These are phyloP conservation scores for Brachionus asplanchnoidis DNA, from an alignment of 1,140 invertebrate species.

Conservation along the genomic window DNA sequence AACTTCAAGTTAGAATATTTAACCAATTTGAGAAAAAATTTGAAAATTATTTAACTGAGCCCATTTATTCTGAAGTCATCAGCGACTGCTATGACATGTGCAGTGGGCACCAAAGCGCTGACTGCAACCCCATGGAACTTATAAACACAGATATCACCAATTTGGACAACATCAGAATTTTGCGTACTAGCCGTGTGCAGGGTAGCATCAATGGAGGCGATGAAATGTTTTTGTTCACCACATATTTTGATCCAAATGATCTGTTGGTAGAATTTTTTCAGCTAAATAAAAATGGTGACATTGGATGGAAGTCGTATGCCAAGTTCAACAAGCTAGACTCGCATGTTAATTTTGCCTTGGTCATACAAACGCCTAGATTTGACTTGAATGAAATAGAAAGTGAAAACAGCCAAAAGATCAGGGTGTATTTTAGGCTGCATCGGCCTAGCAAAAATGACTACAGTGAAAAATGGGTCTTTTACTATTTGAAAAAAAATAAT, in stretches of 20 bases:
- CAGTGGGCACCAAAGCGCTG: not conserved
- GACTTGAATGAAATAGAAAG: not conserved
- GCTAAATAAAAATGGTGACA: not conserved
- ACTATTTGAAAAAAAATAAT: not conserved
- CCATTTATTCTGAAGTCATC: not conserved
- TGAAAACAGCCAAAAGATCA: not conserved
- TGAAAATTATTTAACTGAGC: conserved; percentile 6
- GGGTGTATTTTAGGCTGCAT: not conserved
- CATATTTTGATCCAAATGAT: not conserved
- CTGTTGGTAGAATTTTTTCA: conserved; percentile 9
- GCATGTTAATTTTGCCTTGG: not conserved
- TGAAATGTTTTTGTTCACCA: not conserved
- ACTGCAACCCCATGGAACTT: not conserved
- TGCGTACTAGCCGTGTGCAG: not conserved
- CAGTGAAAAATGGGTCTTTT: not conserved
- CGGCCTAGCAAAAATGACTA: not conserved
- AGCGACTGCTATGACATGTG: not conserved
- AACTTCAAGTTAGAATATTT: not conserved
- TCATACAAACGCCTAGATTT: not conserved
- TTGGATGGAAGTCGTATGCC: not conserved
- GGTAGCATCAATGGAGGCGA: not conserved
- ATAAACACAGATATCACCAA: not conserved
- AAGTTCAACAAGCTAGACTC: not conserved
- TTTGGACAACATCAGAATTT: not conserved
- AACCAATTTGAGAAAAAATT: not conserved